Conservation (phyloP, 2,113 vertebrate genomes). For the Callithrix jacchus region DNA sequence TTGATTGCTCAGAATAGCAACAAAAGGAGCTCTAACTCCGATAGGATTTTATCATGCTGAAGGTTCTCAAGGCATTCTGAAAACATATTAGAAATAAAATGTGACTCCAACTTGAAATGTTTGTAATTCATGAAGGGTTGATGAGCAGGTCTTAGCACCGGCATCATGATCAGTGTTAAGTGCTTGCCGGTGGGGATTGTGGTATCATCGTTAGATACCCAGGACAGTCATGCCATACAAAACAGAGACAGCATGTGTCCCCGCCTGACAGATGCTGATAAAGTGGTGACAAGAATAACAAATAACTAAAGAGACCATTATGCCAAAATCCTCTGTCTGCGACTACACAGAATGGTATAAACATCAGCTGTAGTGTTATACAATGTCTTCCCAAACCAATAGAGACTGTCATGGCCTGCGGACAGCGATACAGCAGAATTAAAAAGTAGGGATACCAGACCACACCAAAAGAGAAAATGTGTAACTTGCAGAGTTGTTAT, state of each 20-base stretch:
- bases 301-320: slow-evolving; percentile 57
- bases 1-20: slow-evolving; percentile 59
- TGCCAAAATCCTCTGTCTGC: slow-evolving; percentile 33
- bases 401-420: background rate
- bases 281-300: slow-evolving; percentile 70
- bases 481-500: background rate
- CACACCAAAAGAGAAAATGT: background rate
- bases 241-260: slow-evolving; percentile 67
- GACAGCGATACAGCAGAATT: background rate
- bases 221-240: slow-evolving; percentile 48
- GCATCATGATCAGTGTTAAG: slow-evolving; percentile 49
- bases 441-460: background rate
- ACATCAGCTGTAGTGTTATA: background rate
- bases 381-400: background rate
- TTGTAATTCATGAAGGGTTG: slow-evolving; percentile 71
- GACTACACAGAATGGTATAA: slow-evolving; percentile 20
- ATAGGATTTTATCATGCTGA: slow-evolving; percentile 60
- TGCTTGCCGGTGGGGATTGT: slow-evolving; percentile 49
- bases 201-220: slow-evolving; percentile 12
- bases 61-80: slow-evolving; percentile 55
- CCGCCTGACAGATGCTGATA: slow-evolving; percentile 71
- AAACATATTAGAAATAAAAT: slow-evolving; percentile 72
- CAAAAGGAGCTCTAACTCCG: slow-evolving; percentile 46
- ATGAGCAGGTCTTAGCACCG: slow-evolving; percentile 6
- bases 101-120: slow-evolving; percentile 53